phyloP scores from a whole-genome alignment of 1,140 invertebrate genomes.

The Aphelenchoides avenae region DNA sequence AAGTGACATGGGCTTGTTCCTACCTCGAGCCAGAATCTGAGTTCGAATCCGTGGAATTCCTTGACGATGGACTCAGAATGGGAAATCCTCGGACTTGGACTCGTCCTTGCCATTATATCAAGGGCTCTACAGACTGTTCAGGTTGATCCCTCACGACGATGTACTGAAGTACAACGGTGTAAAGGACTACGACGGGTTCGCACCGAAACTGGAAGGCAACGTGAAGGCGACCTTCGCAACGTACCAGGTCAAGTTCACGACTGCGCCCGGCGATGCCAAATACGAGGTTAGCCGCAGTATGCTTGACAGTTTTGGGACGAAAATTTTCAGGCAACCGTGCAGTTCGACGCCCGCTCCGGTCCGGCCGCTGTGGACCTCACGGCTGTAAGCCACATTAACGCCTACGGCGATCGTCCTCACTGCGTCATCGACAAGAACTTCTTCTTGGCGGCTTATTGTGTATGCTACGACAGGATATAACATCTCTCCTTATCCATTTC shows the following conservation, averaged over 20 bases:
- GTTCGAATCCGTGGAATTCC: too few species aligned
- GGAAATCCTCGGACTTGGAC: too few species aligned
- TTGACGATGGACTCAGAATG: too few species aligned
- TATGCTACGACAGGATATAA: too few species aligned
- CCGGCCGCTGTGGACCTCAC: constrained; percentile 69
- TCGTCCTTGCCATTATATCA: too few species aligned
- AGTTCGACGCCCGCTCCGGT: constrained; percentile 66
- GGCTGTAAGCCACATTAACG: constrained; percentile 80
- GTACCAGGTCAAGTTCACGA: constrained; percentile 74
- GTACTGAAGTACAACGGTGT: constrained; percentile 73
- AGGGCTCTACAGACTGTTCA: too few species aligned
- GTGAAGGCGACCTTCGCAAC: constrained; percentile 65
- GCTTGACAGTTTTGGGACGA: background rate
- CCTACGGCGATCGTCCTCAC: constrained; percentile 72
- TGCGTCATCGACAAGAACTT: too few species aligned
- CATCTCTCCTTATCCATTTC: too few species aligned
- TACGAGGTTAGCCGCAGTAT: constrained; percentile 68
- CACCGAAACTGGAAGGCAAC: constrained; percentile 70
- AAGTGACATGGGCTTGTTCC: too few species aligned
- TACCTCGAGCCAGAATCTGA: too few species aligned
- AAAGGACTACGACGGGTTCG: constrained; percentile 75
- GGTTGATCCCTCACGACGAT: constrained; percentile 62
- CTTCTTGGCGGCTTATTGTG: too few species aligned
- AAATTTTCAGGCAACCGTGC: constrained; percentile 64
- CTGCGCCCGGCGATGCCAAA: constrained; percentile 71